Percentiles rank a stretch among this genome's conserved stretches.
These are phyloP conservation scores for Sepiola atlantica DNA, from an alignment of 2,888 invertebrate genomes.

Conservation along the genomic window DNA sequence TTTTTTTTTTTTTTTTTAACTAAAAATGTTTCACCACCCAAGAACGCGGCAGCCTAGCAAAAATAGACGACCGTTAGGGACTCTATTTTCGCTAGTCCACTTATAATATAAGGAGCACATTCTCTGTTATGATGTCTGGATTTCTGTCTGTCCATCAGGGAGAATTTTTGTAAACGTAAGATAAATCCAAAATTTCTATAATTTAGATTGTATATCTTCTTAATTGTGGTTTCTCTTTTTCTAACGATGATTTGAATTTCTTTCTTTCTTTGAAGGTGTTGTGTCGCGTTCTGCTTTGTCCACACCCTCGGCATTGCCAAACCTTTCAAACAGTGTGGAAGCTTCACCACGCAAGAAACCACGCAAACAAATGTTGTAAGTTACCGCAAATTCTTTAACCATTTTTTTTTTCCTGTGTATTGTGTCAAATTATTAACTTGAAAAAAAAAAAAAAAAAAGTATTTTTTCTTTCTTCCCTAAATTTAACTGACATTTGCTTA, in stretches of 20 bases:
- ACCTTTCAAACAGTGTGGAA: conserved; percentile 65
- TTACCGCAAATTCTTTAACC: conserved; percentile 54
- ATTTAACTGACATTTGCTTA: not conserved
- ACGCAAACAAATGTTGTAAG: conserved; percentile 90
- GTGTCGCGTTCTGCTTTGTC: not conserved
- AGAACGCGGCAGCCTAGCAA: too few relatives aligned
- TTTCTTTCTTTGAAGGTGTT: not conserved
- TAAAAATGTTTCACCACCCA: too few relatives aligned
- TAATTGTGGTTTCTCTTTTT: not conserved
- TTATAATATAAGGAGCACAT: too few relatives aligned
- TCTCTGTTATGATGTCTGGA: too few relatives aligned
- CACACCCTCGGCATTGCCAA: conserved; percentile 2
- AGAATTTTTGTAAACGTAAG: too few relatives aligned
- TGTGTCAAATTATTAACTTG: too few relatives aligned
- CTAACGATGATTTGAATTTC: not conserved
- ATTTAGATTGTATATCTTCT: not conserved
- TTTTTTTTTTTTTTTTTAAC: too few relatives aligned
- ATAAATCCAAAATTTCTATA: not conserved
- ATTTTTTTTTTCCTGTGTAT: not conserved
- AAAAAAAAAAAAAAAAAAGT: not conserved
- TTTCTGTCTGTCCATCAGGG: too few relatives aligned
- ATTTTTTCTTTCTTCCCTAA: not conserved
- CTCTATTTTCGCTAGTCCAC: too few relatives aligned
- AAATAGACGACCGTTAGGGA: too few relatives aligned
- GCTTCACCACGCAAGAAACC: conserved; percentile 92